Conservation (phyloP, 2,797 vertebrate genomes). For the Agapornis canus region DNA sequence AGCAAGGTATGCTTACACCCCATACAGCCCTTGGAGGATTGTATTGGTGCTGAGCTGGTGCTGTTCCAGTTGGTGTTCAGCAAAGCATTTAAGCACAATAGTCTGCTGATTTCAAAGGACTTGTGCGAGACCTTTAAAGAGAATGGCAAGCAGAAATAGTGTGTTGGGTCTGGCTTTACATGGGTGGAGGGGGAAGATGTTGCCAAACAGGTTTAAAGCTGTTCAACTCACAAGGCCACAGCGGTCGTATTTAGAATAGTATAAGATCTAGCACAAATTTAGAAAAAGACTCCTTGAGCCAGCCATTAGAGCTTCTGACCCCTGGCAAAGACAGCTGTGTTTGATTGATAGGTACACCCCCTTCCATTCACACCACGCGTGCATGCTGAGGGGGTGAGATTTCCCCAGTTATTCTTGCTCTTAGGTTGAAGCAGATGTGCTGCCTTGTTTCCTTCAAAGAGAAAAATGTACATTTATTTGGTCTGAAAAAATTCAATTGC, state of each 20-base stretch:
- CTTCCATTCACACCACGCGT: neutral
- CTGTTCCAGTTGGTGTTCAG: neutral
- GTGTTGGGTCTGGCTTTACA: neutral
- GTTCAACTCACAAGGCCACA: neutral
- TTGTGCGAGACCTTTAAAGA: neutral
- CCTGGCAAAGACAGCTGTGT: neutral
- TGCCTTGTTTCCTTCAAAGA: slow-evolving; percentile 46
- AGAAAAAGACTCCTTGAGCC: neutral
- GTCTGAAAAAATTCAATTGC: slow-evolving; percentile 47
- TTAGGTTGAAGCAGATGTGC: slow-evolving; percentile 47
- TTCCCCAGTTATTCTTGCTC: slow-evolving; percentile 41
- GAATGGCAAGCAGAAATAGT: neutral
- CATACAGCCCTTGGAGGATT: neutral
- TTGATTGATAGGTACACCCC: neutral
- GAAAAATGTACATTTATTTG: slow-evolving; percentile 17
- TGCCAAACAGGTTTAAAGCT: slow-evolving; percentile 2
- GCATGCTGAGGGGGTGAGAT: neutral
- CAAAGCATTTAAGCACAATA: neutral
- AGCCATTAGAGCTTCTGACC: neutral
- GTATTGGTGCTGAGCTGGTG: neutral
- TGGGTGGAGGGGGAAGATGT: neutral
- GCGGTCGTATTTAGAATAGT: slow-evolving; percentile 12
- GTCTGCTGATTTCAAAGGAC: neutral
- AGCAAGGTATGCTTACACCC: neutral
- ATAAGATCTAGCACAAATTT: neutral